Conservation (phyloP, 2,888 invertebrate genomes). For the Belgica antarctica region DNA sequence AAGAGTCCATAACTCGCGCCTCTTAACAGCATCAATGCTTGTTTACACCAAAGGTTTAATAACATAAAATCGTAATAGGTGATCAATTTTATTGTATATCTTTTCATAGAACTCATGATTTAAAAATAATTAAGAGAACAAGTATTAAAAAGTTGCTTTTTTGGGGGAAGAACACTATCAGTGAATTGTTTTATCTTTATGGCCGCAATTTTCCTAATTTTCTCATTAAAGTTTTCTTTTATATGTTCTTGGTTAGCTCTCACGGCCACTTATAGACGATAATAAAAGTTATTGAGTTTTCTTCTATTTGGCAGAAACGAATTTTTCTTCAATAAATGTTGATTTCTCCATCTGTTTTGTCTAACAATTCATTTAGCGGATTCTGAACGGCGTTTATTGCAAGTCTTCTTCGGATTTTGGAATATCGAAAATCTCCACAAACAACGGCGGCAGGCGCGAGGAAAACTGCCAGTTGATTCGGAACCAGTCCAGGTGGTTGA, state of each 20-base stretch:
- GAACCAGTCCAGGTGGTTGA: slow-evolving; percentile 85
- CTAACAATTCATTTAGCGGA: not conserved
- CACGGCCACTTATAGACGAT: not conserved
- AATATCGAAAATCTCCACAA: slow-evolving; percentile 96
- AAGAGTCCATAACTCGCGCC: slow-evolving; percentile 43
- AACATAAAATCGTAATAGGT: not conserved
- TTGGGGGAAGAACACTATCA: slow-evolving; percentile 41
- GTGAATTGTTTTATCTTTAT: slow-evolving; percentile 29
- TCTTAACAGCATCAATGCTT: slow-evolving; percentile 30
- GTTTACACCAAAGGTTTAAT: not conserved
- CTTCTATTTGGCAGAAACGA: slow-evolving; percentile 41
- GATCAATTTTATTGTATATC: slow-evolving; percentile 1
- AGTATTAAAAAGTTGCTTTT: not conserved
- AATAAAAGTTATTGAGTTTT: slow-evolving; percentile 15
- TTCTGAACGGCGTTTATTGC: slow-evolving; percentile 50
- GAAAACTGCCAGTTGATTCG: slow-evolving; percentile 78
- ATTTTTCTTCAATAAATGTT: slow-evolving; percentile 8
- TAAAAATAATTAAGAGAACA: slow-evolving; percentile 1
- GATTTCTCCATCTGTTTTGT: slow-evolving; percentile 7
- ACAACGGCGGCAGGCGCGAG: slow-evolving; percentile 83
- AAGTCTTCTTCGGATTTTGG: slow-evolving; percentile 76
- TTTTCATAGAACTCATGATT: slow-evolving; percentile 2
- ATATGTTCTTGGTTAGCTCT: not conserved
- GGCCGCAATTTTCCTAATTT: slow-evolving; percentile 28
- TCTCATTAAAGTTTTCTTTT: slow-evolving; percentile 6